Conservation (phyloP, 2,113 vertebrate species). For the Girardinichthys multiradiatus region DNA sequence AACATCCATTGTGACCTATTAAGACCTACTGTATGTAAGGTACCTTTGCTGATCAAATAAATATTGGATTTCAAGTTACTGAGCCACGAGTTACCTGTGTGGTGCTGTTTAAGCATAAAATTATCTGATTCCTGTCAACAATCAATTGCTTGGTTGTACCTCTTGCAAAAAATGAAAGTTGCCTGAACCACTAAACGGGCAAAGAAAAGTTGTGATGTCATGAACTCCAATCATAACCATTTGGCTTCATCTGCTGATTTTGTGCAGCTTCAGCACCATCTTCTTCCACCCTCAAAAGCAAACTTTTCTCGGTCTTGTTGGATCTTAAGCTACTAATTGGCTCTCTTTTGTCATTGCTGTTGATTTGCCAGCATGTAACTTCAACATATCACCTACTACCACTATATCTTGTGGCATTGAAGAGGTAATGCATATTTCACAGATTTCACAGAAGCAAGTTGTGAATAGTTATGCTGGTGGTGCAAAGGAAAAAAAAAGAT, state of each 20-base stretch:
- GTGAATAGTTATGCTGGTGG: background rate
- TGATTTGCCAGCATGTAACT: slow-evolving; percentile 16
- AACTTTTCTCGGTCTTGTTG: background rate
- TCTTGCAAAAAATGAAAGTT: background rate
- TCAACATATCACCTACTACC: background rate
- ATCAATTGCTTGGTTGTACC: background rate
- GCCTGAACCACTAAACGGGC: background rate
- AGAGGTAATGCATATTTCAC: background rate
- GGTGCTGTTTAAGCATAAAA: too few species aligned
- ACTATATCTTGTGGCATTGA: background rate
- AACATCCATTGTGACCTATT: too few species aligned
- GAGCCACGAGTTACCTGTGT: too few species aligned
- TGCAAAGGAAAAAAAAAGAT: background rate
- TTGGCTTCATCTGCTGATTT: background rate
- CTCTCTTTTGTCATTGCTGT: slow-evolving; percentile 1
- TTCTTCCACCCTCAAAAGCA: background rate
- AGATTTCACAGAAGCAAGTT: background rate
- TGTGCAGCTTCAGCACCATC: background rate
- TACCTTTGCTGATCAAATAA: background rate
- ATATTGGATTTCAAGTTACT: background rate
- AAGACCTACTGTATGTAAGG: too few species aligned
- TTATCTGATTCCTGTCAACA: background rate
- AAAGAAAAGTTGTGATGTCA: background rate
- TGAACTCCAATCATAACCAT: background rate
- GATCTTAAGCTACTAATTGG: slow-evolving; percentile 1